Evolutionary conservation across 2,113 vertebrate species (phyloP).

Genomic region (Oceanites oceanicus): DNA sequence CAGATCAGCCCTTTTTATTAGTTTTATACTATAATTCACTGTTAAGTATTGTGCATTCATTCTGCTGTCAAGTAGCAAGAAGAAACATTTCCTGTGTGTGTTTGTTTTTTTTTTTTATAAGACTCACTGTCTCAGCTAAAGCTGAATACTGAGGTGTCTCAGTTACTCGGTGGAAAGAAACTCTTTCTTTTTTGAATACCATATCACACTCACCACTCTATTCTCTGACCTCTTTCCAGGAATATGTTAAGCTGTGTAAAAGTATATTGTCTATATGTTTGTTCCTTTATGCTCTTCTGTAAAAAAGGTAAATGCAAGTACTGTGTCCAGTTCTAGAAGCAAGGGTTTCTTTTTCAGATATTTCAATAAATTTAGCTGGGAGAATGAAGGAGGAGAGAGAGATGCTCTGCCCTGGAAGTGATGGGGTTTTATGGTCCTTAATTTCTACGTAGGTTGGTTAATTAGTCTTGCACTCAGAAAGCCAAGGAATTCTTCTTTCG

Average conservation of each 20-base stretch:
- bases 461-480: neutral
- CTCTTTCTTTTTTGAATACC: neutral
- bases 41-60: neutral
- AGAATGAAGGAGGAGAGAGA: neutral
- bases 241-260: neutral
- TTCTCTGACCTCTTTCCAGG: neutral
- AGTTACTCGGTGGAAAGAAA: neutral
- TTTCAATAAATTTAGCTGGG: neutral
- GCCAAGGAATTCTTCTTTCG: neutral
- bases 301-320: neutral
- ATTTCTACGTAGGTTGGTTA: neutral
- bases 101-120: neutral
- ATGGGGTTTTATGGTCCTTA: neutral
- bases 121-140: neutral
- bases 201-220: neutral
- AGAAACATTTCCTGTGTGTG: neutral
- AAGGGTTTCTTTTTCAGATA: neutral
- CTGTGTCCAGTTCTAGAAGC: neutral
- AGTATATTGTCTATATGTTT: neutral
- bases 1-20: neutral
- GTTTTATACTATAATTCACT: neutral
- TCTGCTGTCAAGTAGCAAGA: neutral
- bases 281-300: neutral
- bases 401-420: neutral
- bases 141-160: neutral